Base-by-base conservation (phyloP, 2,888 invertebrate species). In the Tetrapedia diversipes region DNA sequence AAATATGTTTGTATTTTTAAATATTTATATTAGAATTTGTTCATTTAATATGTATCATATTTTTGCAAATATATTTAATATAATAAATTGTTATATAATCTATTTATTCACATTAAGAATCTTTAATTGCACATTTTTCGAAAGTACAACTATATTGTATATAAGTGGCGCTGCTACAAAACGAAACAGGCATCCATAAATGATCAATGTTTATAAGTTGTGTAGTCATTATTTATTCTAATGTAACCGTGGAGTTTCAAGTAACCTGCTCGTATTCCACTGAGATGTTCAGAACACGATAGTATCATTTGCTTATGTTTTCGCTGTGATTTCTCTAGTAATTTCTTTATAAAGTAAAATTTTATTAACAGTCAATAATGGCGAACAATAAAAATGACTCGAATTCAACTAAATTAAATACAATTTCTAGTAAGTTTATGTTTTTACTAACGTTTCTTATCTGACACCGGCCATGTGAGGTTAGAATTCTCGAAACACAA, bases 401-500 rank as follows among this genome's bases (percentile, higher is more conserved):
- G 29, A 85, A 87, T 61, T 81, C 82, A 41, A 78, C 79, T 14
- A 79, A 81, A 53, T 83, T 86, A 61, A 85, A 83, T 16, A 71
- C 84, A 34, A 82, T 84, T 74, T 83, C 86, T 6, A 82, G 89
- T 89, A 75, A 89, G 87, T 77, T 74, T n/a, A 4, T 32, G n/a
- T 32, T 37, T 39, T 16, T 7, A 1, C 8, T 6, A 8, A 22
- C 51, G 45, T 49, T 11, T n/a, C 11, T 1, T 10, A 59, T 57
- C 69, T 69, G 56, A 69, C 57, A 74, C 84, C 80, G 87, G 82
- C 60, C 59, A 53, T 53, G 27, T 32, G 73, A 87, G 88, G 88
- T 89, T 86, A 87, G 82, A 67, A 61, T 72, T 67, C 67, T 70
- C 65, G 37, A 37, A 47, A 34, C 19, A 47, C 53, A 72, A 73